Evolutionary conservation across 2,888 invertebrate species (phyloP), one percentile per base, ranked within the genome.

Genomic region (Drosophila meridiana): DNA sequence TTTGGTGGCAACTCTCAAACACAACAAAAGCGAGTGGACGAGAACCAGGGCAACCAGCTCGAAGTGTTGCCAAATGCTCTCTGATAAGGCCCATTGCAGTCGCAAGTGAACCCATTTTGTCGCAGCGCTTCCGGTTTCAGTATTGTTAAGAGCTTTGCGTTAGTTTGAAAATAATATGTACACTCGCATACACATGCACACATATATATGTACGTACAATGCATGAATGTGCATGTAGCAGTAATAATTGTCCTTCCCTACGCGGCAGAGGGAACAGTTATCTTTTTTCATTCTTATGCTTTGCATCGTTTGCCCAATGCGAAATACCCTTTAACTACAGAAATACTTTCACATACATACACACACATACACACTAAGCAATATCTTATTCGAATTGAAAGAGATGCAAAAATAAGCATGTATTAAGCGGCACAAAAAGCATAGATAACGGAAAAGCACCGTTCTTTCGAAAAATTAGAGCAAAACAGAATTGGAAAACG

Each of bases 31-130:
- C 47, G 36, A 32, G 32, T 47, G 47, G 38, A 38, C 43, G 5
- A 48, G 40, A 40, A 47, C 20, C 20, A 52, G 63, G 45, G 36
- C 30, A 53, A 38, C 28, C 32, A 38, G 20, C 56, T 48, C 32
- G 32, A 60, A 60, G 60, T 60, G 60, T 60, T 60, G 60, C 48
- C 50, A 60, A 60, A 60, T 40, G 50, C 60, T 57, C 30, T 47
- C 57, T 13, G 56, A 64, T 50, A 60, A 60, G 60, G 38, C 30
- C 30, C 48, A 20, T 20, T 43, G 57, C 57, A 58, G 45, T 47
- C 36, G 58, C 45, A 60, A 53, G 53, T 43, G 43, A 13, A 13
- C 28, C 43, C 34, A 60, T 50, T 60, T 50, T 50, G 48, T 60
- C 50, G 50, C 40, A 60, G 32, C 60, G 30, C 40, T 40, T 60